Base-by-base conservation (phyloP, 2,113 vertebrate genomes). In the Dendropsophus ebraccatus region DNA sequence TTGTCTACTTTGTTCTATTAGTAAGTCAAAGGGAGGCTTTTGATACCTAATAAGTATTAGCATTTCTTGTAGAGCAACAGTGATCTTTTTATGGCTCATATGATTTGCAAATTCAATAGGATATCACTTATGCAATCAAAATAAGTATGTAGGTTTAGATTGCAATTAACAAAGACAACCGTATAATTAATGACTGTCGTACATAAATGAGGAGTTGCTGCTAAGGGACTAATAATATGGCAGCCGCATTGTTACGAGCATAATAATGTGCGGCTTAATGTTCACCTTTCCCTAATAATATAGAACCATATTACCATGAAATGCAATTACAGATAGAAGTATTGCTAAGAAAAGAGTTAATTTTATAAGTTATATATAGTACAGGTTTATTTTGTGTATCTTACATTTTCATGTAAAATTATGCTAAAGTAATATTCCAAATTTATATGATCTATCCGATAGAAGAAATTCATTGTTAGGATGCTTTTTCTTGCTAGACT, bases 161-260 rank as follows among this genome's bases (percentile, higher is more conserved):
- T 84, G 82, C 70, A 75, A 84, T 84, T 84, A 84, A 49, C 45
- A 70, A 79, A 85, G 58, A 78, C 84, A 85, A 70, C 67, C 16
- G 6, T 37, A 72, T 79, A 85, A 79, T 79, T 85, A 85, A 79
- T 85, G 84, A 85, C 47, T 70, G 62, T 60, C 78, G 45, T 47
- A 50, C 83, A 49, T 84, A 84, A 84, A 62, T 62, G 67, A 83
- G 62, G 56, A 70, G 49, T 73, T 83, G 50, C 32, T 30, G 82
- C 82, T 84, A 65, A 76, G 72, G 37, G 56, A 84, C 56, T 76
- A 84, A 84, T 84, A 76, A 84, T 65, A 76, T 28, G 35, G 83
- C n/a, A 76, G 56, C 16, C 17, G 50, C 47, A 74, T 47, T 5
- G 58, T 45, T 81, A 47, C 28, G 23, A 47, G 35, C 58, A 62